phyloP scores from a whole-genome alignment of 2,797 vertebrate species.

The Hyperoplus immaculatus region DNA sequence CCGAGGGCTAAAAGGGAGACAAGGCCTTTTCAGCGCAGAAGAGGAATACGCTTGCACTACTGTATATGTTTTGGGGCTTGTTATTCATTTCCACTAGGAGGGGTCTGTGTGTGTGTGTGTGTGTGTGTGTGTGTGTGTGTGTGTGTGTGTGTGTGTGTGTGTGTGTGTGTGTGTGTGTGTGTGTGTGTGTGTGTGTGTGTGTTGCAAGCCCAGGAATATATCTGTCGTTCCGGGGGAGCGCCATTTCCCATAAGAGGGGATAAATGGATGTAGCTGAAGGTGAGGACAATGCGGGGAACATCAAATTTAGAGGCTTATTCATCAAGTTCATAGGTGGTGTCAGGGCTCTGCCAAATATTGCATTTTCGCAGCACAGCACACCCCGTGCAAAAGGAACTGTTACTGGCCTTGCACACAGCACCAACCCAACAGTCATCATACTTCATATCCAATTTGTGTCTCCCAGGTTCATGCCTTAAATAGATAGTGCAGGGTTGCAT shows the following conservation, averaged over 20 bases:
- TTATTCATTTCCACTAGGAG: slow-evolving; percentile 81
- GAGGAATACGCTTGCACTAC: slow-evolving; percentile 74
- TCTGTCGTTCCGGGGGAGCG: slow-evolving; percentile 63
- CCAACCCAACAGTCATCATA: slow-evolving; percentile 39
- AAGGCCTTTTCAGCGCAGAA: slow-evolving; percentile 81
- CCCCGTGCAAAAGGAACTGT: slow-evolving; percentile 45
- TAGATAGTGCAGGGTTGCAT: background rate
- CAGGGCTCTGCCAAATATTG: slow-evolving; percentile 75
- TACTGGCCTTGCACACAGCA: slow-evolving; percentile 32
- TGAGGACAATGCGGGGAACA: slow-evolving; percentile 82
- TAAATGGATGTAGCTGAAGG: slow-evolving; percentile 84
- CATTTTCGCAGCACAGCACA: slow-evolving; percentile 55
- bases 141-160: slow-evolving; percentile 54
- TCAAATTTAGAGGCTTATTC: slow-evolving; percentile 84
- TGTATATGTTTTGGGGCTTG: slow-evolving; percentile 77
- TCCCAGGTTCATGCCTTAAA: slow-evolving; percentile 3
- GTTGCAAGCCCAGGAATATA: slow-evolving; percentile 66
- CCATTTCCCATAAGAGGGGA: slow-evolving; percentile 82
- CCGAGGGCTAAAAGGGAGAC: slow-evolving; percentile 84
- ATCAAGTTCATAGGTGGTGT: slow-evolving; percentile 82
- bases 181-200: slow-evolving; percentile 47
- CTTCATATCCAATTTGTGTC: slow-evolving; percentile 53
- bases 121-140: background rate
- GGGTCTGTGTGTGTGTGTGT: background rate
- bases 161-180: background rate